Evolutionary conservation across 2,113 vertebrate species (phyloP), one percentile per base, ranked within the genome.

Genomic region (Psittacara wagleri): DNA sequence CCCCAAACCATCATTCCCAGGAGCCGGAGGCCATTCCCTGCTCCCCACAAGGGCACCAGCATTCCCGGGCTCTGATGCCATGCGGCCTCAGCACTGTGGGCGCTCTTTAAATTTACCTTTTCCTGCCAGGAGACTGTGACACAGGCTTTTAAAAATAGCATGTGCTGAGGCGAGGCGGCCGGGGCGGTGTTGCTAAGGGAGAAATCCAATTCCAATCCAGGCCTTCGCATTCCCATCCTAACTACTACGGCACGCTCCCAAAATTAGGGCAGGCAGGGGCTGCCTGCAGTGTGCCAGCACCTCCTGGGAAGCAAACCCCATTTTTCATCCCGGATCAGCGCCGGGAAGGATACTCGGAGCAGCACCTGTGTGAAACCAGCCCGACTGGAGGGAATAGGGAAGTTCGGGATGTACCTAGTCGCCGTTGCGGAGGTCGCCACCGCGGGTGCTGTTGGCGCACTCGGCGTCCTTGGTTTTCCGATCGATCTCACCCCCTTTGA

Each of bases 401-500:
- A 19, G 1, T 49, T 69, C 6, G 61, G 74, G 85, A 1, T 1
- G 37, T 96, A 96, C 96, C 96, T 98, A 98, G 91, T 98, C 98
- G 55, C 98, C 98, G 82, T 98, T 98, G 97, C 96, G 97, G 87
- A 97, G 97, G 97, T 97, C 98, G 16, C 92, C 97, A 11, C 95
- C 97, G 24, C 96, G 97, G 96, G 98, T 95, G 98, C 98, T 99
- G 98, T 98, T 99, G 87, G 98, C 97, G 94, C 99, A 99, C 97
- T 99, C 98, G 46, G 98, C 95, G 9, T 99, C 98, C 94, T 99
- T 99, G 95, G 98, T 98, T 96, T 98, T 98, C 66, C 97, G 96
- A 13, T 98, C 98, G 20, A 97, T 97, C 90, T 98, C 98, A 0
- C 98, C 98, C 72, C 99, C 99, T 97, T 99, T 99, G 98, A 99